phyloP scores from a whole-genome alignment of 2,888 invertebrate genomes.

The Cotesia congregata region DNA sequence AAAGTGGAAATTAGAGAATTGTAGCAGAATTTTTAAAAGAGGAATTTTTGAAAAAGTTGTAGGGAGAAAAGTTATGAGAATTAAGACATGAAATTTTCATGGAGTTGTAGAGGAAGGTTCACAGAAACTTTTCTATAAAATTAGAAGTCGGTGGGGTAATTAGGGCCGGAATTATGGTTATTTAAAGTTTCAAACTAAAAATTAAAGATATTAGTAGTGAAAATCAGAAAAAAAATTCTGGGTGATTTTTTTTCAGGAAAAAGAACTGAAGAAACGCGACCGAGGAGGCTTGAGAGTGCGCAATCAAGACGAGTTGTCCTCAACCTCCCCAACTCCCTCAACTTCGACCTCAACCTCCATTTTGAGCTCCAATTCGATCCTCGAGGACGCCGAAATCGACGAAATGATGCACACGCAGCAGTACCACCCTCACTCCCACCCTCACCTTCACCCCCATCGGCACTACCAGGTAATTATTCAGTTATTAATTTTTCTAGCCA shows the following conservation, averaged over 20 bases:
- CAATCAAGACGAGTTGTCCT: not conserved
- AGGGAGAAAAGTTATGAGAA: not conserved
- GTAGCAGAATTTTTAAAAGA: too few species aligned
- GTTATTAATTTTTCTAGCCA: too few species aligned
- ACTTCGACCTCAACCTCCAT: not conserved
- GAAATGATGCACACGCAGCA: constrained; percentile 79
- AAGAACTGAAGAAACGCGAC: not conserved
- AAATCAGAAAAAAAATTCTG: too few species aligned
- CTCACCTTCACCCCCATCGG: constrained; percentile 72
- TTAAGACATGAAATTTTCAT: not conserved
- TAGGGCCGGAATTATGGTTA: too few species aligned
- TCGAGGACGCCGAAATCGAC: constrained; percentile 71
- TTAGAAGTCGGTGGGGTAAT: too few species aligned
- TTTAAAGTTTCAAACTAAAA: not conserved
- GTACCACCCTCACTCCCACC: constrained; percentile 74
- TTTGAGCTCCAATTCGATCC: constrained; percentile 49
- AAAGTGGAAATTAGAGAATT: too few species aligned
- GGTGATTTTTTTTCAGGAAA: constrained; percentile 2
- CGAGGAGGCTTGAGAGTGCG: not conserved
- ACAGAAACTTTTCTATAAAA: too few species aligned
- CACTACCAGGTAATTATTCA: constrained; percentile 77
- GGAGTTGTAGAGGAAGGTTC: not conserved
- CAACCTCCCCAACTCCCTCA: not conserved
- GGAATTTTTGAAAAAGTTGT: not conserved
- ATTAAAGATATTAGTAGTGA: not conserved